Conservation (phyloP, 2,113 vertebrate genomes). For the Turnix velox region DNA sequence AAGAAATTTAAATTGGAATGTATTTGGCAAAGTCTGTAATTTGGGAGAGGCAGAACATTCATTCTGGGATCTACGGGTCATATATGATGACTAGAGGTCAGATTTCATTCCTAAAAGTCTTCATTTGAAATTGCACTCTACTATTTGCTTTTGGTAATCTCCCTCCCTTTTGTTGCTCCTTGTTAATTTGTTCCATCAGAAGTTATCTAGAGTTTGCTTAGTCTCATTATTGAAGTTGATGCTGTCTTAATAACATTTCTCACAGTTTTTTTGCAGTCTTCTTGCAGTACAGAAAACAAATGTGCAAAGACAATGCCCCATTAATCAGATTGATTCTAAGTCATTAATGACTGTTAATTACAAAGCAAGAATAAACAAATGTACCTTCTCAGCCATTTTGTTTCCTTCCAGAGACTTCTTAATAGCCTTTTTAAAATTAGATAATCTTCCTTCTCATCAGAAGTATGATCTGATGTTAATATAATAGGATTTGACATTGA, state of each 20-base stretch:
- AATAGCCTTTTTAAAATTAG: background rate
- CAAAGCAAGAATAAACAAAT: slow-evolving; percentile 7
- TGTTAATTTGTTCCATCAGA: slow-evolving; percentile 1
- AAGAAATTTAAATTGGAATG: background rate
- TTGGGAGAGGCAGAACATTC: background rate
- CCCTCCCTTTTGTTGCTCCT: background rate
- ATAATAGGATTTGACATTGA: background rate
- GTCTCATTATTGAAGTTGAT: background rate
- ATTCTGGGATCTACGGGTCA: background rate
- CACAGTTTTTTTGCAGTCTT: background rate
- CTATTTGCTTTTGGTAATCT: background rate
- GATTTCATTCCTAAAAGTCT: background rate
- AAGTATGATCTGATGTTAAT: slow-evolving; percentile 15
- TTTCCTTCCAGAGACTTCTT: background rate
- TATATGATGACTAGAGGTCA: background rate
- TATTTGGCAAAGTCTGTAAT: background rate
- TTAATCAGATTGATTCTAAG: slow-evolving; percentile 61
- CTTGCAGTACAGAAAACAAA: slow-evolving; percentile 33
- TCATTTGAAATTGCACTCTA: background rate
- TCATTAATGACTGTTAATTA: slow-evolving; percentile 62
- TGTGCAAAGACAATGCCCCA: slow-evolving; percentile 26
- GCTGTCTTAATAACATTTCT: background rate
- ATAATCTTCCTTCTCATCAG: background rate
- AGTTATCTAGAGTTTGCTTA: background rate
- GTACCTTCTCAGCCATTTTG: background rate